Evolutionary conservation across 35 echinoderm and acorn worm genomes (phyloP).

Genomic region (Heliocidaris tuberculata): DNA sequence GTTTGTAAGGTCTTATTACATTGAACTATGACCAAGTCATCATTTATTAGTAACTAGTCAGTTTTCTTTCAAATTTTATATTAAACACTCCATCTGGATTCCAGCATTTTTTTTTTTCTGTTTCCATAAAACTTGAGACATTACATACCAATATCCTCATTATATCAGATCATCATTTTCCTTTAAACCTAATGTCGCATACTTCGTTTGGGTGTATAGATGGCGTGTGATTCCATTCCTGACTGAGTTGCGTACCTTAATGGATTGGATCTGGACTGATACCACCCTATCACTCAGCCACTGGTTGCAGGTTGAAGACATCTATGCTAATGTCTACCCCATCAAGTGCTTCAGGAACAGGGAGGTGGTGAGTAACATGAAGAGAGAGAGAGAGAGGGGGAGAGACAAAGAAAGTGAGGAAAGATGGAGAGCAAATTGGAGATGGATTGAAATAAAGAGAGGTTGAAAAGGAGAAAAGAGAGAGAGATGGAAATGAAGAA

Average conservation of each 20-base stretch:
- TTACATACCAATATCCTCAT: not conserved
- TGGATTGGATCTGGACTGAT: conserved; percentile 97
- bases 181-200: not conserved
- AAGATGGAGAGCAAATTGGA: not conserved
- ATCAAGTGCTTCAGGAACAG: conserved; percentile 90
- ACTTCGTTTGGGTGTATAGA: conserved; percentile 25
- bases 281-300: conserved; percentile 91
- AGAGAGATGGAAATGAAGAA: not conserved
- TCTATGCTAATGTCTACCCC: conserved; percentile 81
- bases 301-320: conserved; percentile 89
- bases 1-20: no score
- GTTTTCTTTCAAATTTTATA: not conserved
- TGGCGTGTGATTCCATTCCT: conserved; percentile 93
- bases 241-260: conserved; percentile 82
- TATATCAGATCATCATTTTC: not conserved
- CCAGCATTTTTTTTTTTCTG: not conserved
- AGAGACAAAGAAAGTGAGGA: not conserved
- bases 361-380: conserved; percentile 65
- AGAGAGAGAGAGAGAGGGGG: not conserved
- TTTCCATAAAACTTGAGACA: not conserved
- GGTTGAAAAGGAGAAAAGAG: not conserved
- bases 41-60: no score
- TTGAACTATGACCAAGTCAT: no score
- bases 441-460: not conserved
- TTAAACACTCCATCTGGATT: not conserved